These are phyloP conservation scores for Acipenser ruthenus DNA, from an alignment of 2,797 vertebrate species.

Conservation along the genomic window DNA sequence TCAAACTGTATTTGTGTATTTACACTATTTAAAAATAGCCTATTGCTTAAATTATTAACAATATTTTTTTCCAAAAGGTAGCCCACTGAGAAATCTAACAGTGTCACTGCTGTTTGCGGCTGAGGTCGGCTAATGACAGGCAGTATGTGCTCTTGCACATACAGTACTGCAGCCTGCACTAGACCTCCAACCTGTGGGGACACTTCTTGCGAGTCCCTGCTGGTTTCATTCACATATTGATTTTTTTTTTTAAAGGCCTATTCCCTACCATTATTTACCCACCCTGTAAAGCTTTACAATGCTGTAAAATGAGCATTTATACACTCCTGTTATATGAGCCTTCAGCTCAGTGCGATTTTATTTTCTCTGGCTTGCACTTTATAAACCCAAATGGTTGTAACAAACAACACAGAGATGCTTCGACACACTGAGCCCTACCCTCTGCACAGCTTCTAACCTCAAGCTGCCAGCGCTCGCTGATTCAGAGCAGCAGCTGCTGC, in stretches of 20 bases:
- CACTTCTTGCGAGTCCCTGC: constrained; percentile 31
- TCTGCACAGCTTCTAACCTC: background rate
- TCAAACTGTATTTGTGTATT: no score
- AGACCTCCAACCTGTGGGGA: background rate
- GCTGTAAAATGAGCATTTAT: constrained; percentile 63
- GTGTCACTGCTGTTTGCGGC: no score
- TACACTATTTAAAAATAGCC: no score
- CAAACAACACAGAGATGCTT: background rate
- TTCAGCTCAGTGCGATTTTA: constrained; percentile 32
- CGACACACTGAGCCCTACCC: background rate
- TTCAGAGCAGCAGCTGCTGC: constrained; percentile 45
- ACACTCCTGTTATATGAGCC: constrained; percentile 63
- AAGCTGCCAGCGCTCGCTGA: constrained; percentile 14
- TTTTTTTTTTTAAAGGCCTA: constrained; percentile 63
- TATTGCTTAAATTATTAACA: no score
- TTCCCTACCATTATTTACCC: constrained; percentile 67
- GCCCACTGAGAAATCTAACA: no score
- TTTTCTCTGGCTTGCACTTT: constrained; percentile 23
- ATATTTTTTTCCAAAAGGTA: no score
- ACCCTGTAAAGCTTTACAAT: constrained; percentile 75
- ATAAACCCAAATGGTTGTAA: no score
- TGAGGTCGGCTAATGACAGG: no score
- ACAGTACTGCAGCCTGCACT: background rate
- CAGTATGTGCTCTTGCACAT: background rate
- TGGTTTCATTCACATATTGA: constrained; percentile 58